phyloP scores from a whole-genome alignment of 2,113 vertebrate species.

The Cavia aperea region DNA sequence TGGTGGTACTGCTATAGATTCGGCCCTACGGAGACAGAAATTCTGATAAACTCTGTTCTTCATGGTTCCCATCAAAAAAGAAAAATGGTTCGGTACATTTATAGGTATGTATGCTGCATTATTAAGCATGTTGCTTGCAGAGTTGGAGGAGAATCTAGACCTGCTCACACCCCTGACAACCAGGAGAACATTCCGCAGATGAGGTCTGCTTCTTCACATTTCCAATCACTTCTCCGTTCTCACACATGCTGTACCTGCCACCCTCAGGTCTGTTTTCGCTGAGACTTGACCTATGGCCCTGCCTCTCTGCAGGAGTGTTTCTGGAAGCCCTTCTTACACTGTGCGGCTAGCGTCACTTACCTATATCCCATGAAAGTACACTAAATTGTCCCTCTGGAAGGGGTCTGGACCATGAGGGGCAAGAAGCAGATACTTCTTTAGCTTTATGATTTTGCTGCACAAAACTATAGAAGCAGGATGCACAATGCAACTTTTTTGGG shows the following conservation, averaged over 20 bases:
- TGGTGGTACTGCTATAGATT: background rate
- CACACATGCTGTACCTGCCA: background rate
- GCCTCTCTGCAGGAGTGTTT: background rate
- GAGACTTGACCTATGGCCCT: background rate
- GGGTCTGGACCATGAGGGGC: background rate
- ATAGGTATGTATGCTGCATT: background rate
- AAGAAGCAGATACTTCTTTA: background rate
- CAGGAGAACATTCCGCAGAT: background rate
- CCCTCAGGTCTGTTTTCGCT: background rate
- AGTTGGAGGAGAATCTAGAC: background rate
- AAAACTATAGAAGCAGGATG: background rate
- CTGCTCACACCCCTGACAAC: background rate
- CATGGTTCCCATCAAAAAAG: background rate
- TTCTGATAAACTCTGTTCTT: conserved; percentile 1
- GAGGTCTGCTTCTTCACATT: background rate
- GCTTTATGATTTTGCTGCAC: background rate
- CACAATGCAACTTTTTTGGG: background rate
- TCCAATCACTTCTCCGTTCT: background rate
- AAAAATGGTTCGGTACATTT: background rate
- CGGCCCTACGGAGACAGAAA: background rate
- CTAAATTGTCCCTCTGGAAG: background rate
- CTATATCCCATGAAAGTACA: background rate
- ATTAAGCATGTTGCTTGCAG: background rate
- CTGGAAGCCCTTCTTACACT: background rate
- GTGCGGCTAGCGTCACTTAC: no score